A percentile compares a stretch with the other conserved stretches of the same genome.
Conservation (phyloP, 2,113 vertebrate species). For the Mastomys coucha region DNA sequence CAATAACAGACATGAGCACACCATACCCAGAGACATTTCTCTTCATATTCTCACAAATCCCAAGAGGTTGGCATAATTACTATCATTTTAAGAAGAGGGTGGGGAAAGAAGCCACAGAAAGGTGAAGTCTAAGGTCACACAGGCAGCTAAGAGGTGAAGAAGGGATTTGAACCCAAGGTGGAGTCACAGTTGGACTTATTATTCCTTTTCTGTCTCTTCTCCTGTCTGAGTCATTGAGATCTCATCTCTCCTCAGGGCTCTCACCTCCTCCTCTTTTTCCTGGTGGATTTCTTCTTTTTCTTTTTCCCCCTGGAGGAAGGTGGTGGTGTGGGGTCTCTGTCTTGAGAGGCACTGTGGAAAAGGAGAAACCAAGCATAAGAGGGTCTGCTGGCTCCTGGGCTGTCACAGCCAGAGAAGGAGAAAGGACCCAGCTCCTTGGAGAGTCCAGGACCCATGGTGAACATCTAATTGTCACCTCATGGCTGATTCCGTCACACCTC, state of each 20-base stretch:
- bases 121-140: neutral
- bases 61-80: neutral
- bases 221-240: neutral
- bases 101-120: neutral
- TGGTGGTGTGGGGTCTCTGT: conserved; percentile 83
- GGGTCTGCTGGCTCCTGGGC: neutral
- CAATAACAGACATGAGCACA: neutral
- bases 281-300: conserved; percentile 96
- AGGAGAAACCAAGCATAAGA: neutral
- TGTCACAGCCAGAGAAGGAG: neutral
- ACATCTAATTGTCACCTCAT: conserved; percentile 71
- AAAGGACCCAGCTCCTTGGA: neutral
- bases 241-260: neutral
- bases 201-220: neutral
- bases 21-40: neutral
- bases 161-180: neutral
- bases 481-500: conserved; percentile 75
- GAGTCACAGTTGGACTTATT: neutral
- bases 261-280: conserved; percentile 94
- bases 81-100: neutral
- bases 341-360: conserved; percentile 85
- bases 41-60: neutral
- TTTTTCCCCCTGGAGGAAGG: conserved; percentile 90
- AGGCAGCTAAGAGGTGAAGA: neutral
- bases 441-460: neutral